Percentiles rank a stretch among this genome's conserved stretches.
phyloP scores from a whole-genome alignment of 1,140 invertebrate genomes.

The Oryzaephilus surinamensis region DNA sequence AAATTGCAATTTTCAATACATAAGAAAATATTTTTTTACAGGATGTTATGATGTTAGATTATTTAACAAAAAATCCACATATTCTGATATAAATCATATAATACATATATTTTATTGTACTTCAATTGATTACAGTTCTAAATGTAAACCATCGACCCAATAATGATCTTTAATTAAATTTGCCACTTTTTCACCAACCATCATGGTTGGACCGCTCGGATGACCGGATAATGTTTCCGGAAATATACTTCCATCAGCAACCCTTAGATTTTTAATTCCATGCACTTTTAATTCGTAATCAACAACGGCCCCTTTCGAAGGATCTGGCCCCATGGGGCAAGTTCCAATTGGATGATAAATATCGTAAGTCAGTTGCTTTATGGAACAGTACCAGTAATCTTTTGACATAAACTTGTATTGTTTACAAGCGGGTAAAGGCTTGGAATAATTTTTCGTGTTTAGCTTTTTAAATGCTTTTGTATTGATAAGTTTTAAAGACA shows the following conservation, averaged over 20 bases:
- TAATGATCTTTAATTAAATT: conserved; percentile 51
- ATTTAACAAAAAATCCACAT: too few species aligned
- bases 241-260: conserved; percentile 33
- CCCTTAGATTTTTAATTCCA: too few species aligned
- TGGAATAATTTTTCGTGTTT: conserved; percentile 30
- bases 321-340: too few species aligned
- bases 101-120: too few species aligned
- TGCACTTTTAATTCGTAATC: conserved; percentile 35
- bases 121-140: too few species aligned
- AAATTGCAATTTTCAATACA: too few species aligned
- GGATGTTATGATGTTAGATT: too few species aligned
- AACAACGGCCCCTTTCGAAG: conserved; percentile 34
- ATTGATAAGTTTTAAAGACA: conserved; percentile 12
- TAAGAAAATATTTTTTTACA: too few species aligned
- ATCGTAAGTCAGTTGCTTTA: conserved; percentile 55
- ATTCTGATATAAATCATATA: too few species aligned
- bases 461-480: conserved; percentile 26
- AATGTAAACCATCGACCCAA: too few species aligned
- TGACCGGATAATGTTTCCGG: conserved; percentile 50
- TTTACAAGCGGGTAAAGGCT: conserved; percentile 34
- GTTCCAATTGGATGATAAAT: conserved; percentile 62
- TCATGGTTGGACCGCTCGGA: conserved; percentile 59
- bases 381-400: conserved; percentile 52
- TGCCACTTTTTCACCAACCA: conserved; percentile 62
- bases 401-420: too few species aligned